These are phyloP conservation scores for Helostoma temminkii DNA, from an alignment of 2,797 vertebrate genomes.

Conservation along the genomic window DNA sequence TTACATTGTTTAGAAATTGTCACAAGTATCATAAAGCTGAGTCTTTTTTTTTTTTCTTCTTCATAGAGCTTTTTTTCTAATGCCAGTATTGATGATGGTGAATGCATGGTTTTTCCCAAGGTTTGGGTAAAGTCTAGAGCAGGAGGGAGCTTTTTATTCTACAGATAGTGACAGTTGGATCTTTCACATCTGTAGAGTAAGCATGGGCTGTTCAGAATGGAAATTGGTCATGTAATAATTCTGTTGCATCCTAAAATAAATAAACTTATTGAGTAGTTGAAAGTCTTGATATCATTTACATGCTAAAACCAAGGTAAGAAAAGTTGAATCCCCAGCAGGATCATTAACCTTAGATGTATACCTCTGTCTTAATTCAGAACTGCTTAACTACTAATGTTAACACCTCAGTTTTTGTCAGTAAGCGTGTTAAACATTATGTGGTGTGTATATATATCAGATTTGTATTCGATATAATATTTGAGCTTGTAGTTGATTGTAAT, in stretches of 20 bases:
- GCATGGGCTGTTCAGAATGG: conserved; percentile 19
- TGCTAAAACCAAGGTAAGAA: not conserved
- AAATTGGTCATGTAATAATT: conserved; percentile 24
- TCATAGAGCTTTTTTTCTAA: conserved; percentile 21
- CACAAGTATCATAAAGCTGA: conserved; percentile 31
- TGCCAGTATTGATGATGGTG: conserved; percentile 3
- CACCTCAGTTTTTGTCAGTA: not conserved
- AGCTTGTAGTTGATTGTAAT: not conserved
- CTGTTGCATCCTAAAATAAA: conserved; percentile 52
- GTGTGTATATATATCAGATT: no score
- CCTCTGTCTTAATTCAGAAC: not conserved
- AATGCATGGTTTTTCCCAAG: conserved; percentile 24
- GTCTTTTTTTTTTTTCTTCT: conserved; percentile 10
- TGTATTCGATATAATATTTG: not conserved
- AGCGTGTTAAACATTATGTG: not conserved
- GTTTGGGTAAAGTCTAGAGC: conserved; percentile 18
- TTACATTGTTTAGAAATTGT: conserved; percentile 31
- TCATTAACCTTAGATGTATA: not conserved
- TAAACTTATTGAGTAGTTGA: conserved; percentile 53
- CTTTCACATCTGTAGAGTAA: conserved; percentile 23
- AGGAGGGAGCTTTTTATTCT: conserved; percentile 25
- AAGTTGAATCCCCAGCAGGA: not conserved
- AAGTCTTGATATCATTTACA: not conserved
- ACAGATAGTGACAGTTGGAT: not conserved
- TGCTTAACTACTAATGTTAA: not conserved